Percentiles rank a stretch among this genome's conserved stretches.
Evolutionary conservation across 2,888 invertebrate species (phyloP).

Genomic region (Oscheius onirici): DNA sequence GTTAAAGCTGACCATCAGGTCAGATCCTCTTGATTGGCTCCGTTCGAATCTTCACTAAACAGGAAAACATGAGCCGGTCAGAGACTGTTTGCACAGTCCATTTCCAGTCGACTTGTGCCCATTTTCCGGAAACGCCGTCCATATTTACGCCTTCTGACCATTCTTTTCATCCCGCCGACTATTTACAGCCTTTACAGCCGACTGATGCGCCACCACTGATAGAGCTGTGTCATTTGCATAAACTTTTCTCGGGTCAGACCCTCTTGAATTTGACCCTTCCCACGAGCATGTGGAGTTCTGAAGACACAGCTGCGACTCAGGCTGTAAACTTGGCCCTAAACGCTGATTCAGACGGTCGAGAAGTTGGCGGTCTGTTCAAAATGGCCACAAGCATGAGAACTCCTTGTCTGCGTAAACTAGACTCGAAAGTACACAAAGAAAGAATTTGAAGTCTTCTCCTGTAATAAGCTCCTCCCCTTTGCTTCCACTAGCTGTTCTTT

Average conservation of each 20-base stretch:
- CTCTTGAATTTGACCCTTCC: not conserved
- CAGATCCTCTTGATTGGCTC: not conserved
- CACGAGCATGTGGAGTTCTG: constrained; percentile 3
- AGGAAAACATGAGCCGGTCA: too few species aligned
- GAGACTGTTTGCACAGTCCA: not conserved
- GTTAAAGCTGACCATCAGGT: constrained; percentile 15
- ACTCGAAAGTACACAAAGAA: not conserved
- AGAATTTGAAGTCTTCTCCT: not conserved
- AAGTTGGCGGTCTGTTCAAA: too few species aligned
- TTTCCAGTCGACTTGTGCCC: too few species aligned
- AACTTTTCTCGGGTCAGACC: constrained; percentile 11
- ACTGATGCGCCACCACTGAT: constrained; percentile 1
- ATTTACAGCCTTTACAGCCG: constrained; percentile 20
- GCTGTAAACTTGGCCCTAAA: constrained; percentile 7
- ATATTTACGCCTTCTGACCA: constrained; percentile 19
- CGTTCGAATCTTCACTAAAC: not conserved
- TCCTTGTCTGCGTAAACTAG: too few species aligned
- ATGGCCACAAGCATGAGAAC: too few species aligned
- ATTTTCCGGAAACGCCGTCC: constrained; percentile 1
- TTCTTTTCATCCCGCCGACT: constrained; percentile 16
- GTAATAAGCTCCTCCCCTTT: constrained; percentile 1
- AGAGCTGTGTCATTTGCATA: constrained; percentile 17
- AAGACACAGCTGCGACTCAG: not conserved
- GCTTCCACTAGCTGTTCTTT: too few species aligned
- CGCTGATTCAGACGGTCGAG: too few species aligned